Evolutionary conservation across 2,113 vertebrate species (phyloP).

Genomic region (Manacus vitellinus): DNA sequence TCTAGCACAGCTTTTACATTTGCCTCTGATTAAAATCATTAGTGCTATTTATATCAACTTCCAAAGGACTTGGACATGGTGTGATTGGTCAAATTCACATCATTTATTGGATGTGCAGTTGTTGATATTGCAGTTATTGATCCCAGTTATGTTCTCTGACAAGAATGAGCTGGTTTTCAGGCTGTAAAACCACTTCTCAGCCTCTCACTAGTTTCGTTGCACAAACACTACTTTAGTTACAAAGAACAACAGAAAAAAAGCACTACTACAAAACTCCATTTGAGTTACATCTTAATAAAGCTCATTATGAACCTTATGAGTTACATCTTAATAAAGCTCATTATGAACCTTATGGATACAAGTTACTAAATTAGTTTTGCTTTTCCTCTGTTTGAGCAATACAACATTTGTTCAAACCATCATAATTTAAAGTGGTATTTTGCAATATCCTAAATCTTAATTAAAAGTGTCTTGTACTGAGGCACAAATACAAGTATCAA

Average conservation of each 20-base stretch:
- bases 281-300: neutral
- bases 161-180: neutral
- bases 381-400: neutral
- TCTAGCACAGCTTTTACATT: conserved; percentile 2
- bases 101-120: neutral
- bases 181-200: neutral
- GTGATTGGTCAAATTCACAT: neutral
- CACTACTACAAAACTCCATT: neutral
- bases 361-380: neutral
- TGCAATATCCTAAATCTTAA: neutral
- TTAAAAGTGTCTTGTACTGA: neutral
- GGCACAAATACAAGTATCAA: neutral
- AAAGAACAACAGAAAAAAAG: neutral
- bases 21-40: neutral
- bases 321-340: neutral
- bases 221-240: neutral
- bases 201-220: neutral
- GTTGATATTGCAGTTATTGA: neutral
- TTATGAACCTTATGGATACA: neutral
- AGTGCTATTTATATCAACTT: neutral
- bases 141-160: neutral
- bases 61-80: neutral
- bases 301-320: neutral
- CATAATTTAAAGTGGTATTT: neutral
- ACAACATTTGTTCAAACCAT: neutral